Percentiles rank a stretch among this genome's conserved stretches.
phyloP scores from a whole-genome alignment of 2,888 invertebrate species.

The Griposia aprilina region DNA sequence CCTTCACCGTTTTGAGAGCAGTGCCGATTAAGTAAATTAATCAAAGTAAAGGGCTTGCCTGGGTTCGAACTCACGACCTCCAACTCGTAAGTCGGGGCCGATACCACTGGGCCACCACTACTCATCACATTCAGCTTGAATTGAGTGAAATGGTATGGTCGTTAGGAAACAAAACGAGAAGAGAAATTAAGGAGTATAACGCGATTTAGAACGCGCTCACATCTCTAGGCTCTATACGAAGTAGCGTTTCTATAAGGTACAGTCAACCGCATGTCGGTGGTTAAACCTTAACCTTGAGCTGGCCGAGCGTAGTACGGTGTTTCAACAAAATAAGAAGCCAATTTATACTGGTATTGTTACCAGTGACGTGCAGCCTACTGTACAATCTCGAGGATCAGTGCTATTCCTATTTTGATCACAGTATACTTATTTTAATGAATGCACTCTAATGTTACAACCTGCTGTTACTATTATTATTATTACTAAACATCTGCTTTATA shows the following conservation, averaged over 20 bases:
- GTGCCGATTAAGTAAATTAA: too few species aligned
- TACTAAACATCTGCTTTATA: slow-evolving; percentile 15
- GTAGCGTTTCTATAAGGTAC: neutral
- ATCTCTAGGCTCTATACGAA: neutral
- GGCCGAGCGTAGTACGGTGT: neutral
- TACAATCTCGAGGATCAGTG: neutral
- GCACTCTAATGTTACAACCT: slow-evolving; percentile 48
- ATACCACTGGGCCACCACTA: too few species aligned
- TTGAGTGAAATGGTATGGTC: too few species aligned
- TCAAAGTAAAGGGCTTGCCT: too few species aligned
- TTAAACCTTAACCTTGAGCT: neutral
- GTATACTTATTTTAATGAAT: slow-evolving; percentile 33
- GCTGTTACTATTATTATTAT: slow-evolving; percentile 32
- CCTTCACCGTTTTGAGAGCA: too few species aligned
- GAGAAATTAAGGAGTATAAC: neutral
- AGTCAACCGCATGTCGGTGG: neutral
- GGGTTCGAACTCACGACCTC: too few species aligned
- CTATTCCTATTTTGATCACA: slow-evolving; percentile 24
- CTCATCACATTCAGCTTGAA: too few species aligned
- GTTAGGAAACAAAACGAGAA: too few species aligned
- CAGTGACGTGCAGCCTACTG: neutral
- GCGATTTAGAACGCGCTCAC: neutral
- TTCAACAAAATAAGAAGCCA: neutral
- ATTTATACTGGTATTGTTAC: neutral
- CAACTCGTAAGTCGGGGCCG: too few species aligned